Evolutionary conservation across 2,797 vertebrate genomes (phyloP).

Genomic region (Sebastes iracundus): DNA sequence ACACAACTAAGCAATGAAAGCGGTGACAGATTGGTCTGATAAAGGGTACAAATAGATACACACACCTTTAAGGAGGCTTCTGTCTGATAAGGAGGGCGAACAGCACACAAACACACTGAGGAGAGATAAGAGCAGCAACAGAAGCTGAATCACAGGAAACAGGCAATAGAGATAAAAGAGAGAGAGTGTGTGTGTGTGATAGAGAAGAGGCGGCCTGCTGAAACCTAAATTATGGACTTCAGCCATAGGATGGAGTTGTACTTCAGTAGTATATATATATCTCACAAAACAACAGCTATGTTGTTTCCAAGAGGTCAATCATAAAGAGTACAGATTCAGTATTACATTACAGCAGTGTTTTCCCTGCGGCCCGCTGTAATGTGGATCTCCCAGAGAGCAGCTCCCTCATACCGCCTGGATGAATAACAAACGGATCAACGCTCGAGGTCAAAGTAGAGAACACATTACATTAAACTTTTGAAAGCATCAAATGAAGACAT

Average conservation of each 20-base stretch:
- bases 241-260: background rate
- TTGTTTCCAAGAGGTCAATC: conserved; percentile 19
- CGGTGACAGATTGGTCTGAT: conserved; percentile 79
- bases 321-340: conserved; percentile 1
- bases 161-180: conserved; percentile 65
- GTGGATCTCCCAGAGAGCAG: conserved; percentile 11
- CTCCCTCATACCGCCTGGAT: background rate
- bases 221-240: background rate
- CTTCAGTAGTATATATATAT: background rate
- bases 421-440: conserved; percentile 10
- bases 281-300: background rate
- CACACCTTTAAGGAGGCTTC: conserved; percentile 58
- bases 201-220: background rate
- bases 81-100: conserved; percentile 67
- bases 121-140: conserved; percentile 73
- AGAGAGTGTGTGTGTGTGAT: conserved; percentile 3
- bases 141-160: conserved; percentile 72
- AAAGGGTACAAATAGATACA: conserved; percentile 64
- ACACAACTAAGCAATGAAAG: conserved; percentile 67
- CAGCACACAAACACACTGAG: conserved; percentile 8
- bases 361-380: conserved; percentile 5
- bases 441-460: conserved; percentile 3
- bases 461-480: background rate
- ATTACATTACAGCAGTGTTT: conserved; percentile 20
- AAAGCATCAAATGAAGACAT: background rate